Evolutionary conservation across 2,888 invertebrate species (phyloP).

Genomic region (Phyllotreta cruciferae): DNA sequence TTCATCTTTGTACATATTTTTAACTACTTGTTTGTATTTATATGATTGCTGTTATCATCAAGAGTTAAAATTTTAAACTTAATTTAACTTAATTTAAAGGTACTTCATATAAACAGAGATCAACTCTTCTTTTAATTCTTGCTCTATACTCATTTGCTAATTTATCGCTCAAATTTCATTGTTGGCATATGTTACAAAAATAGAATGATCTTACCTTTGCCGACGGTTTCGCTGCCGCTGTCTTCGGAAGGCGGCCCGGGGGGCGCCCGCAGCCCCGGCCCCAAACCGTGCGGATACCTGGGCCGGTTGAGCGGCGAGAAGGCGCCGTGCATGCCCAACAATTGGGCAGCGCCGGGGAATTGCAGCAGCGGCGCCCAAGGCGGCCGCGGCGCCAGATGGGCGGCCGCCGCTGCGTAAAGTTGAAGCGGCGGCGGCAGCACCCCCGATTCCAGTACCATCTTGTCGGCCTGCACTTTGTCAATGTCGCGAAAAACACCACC

Average conservation of each 20-base stretch:
- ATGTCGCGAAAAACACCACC: constrained; percentile 18
- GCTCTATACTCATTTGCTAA: neutral
- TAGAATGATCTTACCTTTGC: constrained; percentile 56
- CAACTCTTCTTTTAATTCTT: too few species aligned
- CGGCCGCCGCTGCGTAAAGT: constrained; percentile 74
- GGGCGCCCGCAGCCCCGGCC: constrained; percentile 55
- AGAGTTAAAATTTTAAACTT: too few species aligned
- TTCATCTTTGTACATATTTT: too few species aligned
- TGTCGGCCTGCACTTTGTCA: constrained; percentile 45
- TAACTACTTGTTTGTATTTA: too few species aligned
- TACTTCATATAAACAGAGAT: too few species aligned
- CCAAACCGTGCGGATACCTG: constrained; percentile 56
- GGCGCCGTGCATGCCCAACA: constrained; percentile 60
- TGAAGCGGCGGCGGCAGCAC: constrained; percentile 75
- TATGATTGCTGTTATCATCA: too few species aligned
- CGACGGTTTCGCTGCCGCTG: constrained; percentile 60
- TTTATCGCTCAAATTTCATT: neutral
- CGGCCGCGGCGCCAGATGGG: constrained; percentile 70
- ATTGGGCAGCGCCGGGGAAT: constrained; percentile 60
- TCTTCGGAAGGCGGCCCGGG: constrained; percentile 60
- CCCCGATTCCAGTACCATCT: constrained; percentile 70
- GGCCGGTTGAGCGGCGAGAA: constrained; percentile 59
- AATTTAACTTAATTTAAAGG: too few species aligned
- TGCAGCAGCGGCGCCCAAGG: constrained; percentile 61
- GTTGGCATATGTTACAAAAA: neutral